These are phyloP conservation scores for Cyanistes caeruleus DNA, from an alignment of 2,113 vertebrate species.

Conservation along the genomic window DNA sequence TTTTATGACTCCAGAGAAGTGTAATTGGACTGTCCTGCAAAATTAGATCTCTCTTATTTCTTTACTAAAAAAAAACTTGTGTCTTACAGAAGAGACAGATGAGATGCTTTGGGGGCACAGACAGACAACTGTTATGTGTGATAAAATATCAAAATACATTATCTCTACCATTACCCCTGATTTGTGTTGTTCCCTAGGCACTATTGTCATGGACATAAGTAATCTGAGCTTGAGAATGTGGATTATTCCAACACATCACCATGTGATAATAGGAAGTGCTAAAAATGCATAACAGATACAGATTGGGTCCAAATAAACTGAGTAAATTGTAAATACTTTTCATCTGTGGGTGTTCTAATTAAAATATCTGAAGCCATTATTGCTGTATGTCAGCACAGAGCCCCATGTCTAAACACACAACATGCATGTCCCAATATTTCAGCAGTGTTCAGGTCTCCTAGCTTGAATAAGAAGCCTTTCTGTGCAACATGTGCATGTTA, in stretches of 20 bases:
- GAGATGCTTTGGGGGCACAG: neutral
- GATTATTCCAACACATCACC: neutral
- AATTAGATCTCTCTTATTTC: neutral
- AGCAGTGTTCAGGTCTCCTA: neutral
- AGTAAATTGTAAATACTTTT: neutral
- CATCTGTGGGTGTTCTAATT: neutral
- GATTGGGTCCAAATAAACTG: neutral
- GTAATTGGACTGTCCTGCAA: neutral
- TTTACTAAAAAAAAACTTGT: neutral
- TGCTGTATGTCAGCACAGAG: neutral
- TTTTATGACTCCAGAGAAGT: neutral
- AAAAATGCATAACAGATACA: neutral
- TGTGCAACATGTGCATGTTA: neutral
- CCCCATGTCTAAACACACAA: neutral
- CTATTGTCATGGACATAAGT: neutral
- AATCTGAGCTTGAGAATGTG: neutral
- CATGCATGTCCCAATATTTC: neutral
- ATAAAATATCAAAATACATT: neutral
- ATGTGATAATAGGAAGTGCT: neutral
- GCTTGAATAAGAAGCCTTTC: neutral
- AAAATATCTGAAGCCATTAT: neutral
- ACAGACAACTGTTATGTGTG: neutral
- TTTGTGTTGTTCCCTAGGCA: neutral
- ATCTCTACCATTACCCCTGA: neutral
- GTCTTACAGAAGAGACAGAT: neutral